A percentile compares a stretch with the other conserved stretches of the same genome.
These are phyloP conservation scores for Zaprionus bogoriensis DNA, from an alignment of 2,888 invertebrate species.

Conservation along the genomic window DNA sequence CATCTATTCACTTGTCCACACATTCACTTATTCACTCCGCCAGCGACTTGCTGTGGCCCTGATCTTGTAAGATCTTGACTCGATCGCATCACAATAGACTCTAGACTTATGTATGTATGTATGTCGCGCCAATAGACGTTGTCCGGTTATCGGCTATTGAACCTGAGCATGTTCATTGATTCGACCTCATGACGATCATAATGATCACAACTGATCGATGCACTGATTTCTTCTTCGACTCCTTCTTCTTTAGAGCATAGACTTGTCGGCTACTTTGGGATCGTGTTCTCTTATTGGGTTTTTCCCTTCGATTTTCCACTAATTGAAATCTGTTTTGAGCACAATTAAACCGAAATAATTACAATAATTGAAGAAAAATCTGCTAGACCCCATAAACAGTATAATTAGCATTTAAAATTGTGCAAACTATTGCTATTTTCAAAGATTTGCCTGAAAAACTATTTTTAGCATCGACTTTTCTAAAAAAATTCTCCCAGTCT, in stretches of 20 bases:
- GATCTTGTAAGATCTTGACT: slow-evolving; percentile 42
- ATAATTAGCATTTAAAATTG: too few relatives aligned
- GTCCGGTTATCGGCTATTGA: slow-evolving; percentile 33
- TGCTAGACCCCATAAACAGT: too few relatives aligned
- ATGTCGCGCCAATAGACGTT: too few relatives aligned
- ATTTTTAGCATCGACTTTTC: too few relatives aligned
- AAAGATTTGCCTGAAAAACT: too few relatives aligned
- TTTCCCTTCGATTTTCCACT: background rate
- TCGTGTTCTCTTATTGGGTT: background rate
- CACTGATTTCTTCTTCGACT: background rate
- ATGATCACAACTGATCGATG: background rate
- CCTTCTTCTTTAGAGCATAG: background rate
- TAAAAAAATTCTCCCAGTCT: too few relatives aligned
- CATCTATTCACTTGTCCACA: background rate
- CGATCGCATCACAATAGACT: slow-evolving; percentile 14
- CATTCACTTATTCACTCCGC: slow-evolving; percentile 13
- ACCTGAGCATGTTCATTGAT: background rate
- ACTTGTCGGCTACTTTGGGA: background rate
- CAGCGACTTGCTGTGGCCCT: slow-evolving; percentile 11
- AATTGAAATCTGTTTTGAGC: background rate
- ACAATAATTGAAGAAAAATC: too few relatives aligned
- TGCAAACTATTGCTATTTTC: too few relatives aligned
- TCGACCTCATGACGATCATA: background rate
- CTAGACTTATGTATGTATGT: slow-evolving; percentile 26
- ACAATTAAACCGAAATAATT: background rate